Conservation (phyloP, 1,140 invertebrate genomes). For the Eriosoma lanigerum region DNA sequence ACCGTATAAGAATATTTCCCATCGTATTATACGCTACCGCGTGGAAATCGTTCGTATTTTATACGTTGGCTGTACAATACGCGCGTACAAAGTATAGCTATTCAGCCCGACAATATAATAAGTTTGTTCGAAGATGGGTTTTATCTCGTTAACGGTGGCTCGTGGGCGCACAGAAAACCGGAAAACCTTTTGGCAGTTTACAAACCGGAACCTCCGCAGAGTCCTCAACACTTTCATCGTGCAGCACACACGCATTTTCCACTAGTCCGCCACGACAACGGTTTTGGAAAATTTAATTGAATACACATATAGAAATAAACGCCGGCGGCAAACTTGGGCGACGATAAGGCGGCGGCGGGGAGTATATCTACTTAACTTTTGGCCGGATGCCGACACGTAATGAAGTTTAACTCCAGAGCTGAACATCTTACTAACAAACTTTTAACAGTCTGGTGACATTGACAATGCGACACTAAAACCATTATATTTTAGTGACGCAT, state of each 20-base stretch:
- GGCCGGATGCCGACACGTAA: constrained; percentile 40
- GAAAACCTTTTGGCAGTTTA: constrained; percentile 44
- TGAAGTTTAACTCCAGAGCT: constrained; percentile 13
- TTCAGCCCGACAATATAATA: constrained; percentile 14
- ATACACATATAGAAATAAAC: constrained; percentile 13
- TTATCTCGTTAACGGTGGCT: constrained; percentile 37
- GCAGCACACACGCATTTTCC: constrained; percentile 3
- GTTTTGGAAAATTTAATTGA: constrained; percentile 38
- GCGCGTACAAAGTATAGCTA: not conserved
- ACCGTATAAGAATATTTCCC: not conserved
- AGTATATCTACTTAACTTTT: constrained; percentile 41
- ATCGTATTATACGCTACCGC: not conserved
- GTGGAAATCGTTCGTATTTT: constrained; percentile 2
- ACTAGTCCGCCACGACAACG: not conserved
- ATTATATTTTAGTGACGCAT: too few relatives aligned
- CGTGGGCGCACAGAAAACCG: not conserved
- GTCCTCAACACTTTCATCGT: constrained; percentile 26
- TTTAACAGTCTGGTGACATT: constrained; percentile 24
- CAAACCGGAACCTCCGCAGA: constrained; percentile 31
- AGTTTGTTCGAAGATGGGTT: constrained; percentile 31
- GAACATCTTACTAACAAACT: constrained; percentile 14
- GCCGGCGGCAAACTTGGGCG: not conserved
- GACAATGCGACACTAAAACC: not conserved
- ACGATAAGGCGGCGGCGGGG: constrained; percentile 8
- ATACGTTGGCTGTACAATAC: not conserved